Conservation (phyloP, 37 sponge, comb jelly and placozoan species). For the Aplysina aerophoba region DNA sequence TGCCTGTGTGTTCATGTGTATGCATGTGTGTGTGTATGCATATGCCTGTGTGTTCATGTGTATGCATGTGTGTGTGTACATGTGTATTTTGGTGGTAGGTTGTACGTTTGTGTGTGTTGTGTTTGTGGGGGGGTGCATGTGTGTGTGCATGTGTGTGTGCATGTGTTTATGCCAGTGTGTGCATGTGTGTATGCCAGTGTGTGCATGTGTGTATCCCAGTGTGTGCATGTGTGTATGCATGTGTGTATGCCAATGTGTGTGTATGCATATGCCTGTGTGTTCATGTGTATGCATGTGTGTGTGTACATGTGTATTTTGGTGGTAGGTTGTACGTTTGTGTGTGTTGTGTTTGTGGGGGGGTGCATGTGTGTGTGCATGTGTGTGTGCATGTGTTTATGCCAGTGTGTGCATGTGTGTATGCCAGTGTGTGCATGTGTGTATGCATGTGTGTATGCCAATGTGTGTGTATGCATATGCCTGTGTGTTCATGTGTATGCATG, state of each 20-base stretch:
- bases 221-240: too few relatives aligned
- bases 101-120: background rate
- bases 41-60: background rate
- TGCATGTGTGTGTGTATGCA: constrained; percentile 1
- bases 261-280: background rate
- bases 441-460: background rate
- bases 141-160: constrained; percentile 13
- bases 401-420: background rate
- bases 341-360: too few relatives aligned
- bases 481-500: background rate
- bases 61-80: constrained; percentile 11
- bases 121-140: too few relatives aligned
- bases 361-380: constrained; percentile 9
- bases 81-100: background rate
- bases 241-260: background rate
- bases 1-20: background rate
- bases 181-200: background rate
- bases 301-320: constrained; percentile 6
- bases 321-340: constrained; percentile 26
- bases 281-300: background rate
- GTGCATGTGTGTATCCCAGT: background rate
- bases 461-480: background rate
- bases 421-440: background rate
- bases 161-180: background rate
- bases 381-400: background rate